phyloP scores from a whole-genome alignment of 2,113 vertebrate species.

The Ciconia stormi region DNA sequence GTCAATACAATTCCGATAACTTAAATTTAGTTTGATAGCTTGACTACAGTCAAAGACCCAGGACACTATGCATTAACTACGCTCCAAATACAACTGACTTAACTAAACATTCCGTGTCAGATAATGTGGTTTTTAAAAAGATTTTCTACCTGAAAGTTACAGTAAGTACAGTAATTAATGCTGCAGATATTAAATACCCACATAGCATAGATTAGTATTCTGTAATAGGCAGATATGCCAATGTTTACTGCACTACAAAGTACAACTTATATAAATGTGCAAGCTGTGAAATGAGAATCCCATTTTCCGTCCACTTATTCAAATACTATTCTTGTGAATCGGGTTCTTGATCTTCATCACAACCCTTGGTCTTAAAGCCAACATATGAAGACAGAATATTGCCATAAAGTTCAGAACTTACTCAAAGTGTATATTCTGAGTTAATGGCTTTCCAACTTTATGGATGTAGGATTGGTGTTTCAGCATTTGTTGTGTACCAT shows the following conservation, averaged over 20 bases:
- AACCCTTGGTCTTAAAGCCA: slow-evolving; percentile 56
- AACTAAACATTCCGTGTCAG: slow-evolving; percentile 70
- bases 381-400: slow-evolving; percentile 55
- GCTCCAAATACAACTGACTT: slow-evolving; percentile 70
- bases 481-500: slow-evolving; percentile 77
- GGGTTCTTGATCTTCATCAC: slow-evolving; percentile 45
- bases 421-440: slow-evolving; percentile 81
- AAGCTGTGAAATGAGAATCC: slow-evolving; percentile 64
- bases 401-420: slow-evolving; percentile 69
- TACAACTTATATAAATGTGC: slow-evolving; percentile 62
- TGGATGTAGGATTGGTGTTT: slow-evolving; percentile 77
- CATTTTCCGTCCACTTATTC: slow-evolving; percentile 36
- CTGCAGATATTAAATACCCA: slow-evolving; percentile 72
- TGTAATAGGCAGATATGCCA: slow-evolving; percentile 62
- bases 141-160: slow-evolving; percentile 73
- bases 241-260: slow-evolving; percentile 63
- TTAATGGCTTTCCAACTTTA: slow-evolving; percentile 77
- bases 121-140: slow-evolving; percentile 50
- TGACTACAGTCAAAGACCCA: slow-evolving; percentile 68
- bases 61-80: slow-evolving; percentile 63
- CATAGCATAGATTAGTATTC: slow-evolving; percentile 57
- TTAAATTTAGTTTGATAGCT: slow-evolving; percentile 65
- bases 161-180: slow-evolving; percentile 70
- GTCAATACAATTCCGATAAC: slow-evolving; percentile 69
- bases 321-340: slow-evolving; percentile 35